Evolutionary conservation across 2,113 vertebrate genomes (phyloP).

Genomic region (Furnarius figulus): DNA sequence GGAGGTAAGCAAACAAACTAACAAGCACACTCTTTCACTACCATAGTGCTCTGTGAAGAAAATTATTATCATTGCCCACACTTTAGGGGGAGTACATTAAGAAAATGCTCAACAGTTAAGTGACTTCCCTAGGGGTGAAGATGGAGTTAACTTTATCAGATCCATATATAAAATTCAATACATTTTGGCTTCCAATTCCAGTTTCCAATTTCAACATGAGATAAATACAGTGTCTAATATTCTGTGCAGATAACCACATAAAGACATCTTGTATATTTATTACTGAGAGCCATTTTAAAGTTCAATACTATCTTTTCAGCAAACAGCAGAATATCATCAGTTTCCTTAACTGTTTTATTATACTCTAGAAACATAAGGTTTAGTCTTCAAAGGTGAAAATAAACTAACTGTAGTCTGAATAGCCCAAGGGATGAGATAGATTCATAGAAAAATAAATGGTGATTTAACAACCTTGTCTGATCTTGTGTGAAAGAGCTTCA

Average conservation of each 20-base stretch:
- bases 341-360: not conserved
- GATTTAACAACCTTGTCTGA: conserved; percentile 32
- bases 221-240: not conserved
- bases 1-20: not conserved
- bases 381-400: conserved; percentile 2
- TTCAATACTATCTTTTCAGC: not conserved
- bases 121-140: not conserved
- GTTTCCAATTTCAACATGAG: not conserved
- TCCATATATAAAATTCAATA: not conserved
- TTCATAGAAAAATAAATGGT: conserved; percentile 44
- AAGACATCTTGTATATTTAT: not conserved
- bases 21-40: not conserved
- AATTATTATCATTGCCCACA: not conserved
- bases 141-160: not conserved
- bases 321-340: not conserved
- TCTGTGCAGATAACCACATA: not conserved
- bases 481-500: conserved; percentile 12
- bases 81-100: not conserved
- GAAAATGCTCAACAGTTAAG: not conserved
- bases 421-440: not conserved
- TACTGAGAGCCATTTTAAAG: not conserved
- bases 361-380: not conserved
- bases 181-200: not conserved
- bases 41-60: not conserved
- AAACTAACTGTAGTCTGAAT: not conserved